phyloP scores from a whole-genome alignment of 1,140 invertebrate genomes.

The Akabosia matsudoensis region DNA sequence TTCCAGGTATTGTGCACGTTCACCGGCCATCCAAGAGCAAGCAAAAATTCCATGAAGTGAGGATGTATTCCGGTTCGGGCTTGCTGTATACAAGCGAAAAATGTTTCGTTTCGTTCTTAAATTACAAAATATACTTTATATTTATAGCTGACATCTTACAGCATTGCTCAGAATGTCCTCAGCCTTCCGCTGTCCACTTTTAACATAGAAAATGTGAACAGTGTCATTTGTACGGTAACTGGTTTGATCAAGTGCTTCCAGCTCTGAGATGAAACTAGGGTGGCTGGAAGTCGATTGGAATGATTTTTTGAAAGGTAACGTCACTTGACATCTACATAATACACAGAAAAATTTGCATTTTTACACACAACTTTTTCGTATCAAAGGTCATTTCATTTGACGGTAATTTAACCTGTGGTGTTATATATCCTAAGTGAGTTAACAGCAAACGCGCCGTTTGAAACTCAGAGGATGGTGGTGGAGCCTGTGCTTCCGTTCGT shows the following conservation, averaged over 20 bases:
- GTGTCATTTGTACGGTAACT: slow-evolving; percentile 85
- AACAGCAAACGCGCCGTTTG: slow-evolving; percentile 90
- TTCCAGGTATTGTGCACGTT: slow-evolving; percentile 76
- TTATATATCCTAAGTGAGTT: slow-evolving; percentile 88
- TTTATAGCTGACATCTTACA: slow-evolving; percentile 54
- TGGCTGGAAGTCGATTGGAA: slow-evolving; percentile 71
- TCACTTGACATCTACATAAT: slow-evolving; percentile 25
- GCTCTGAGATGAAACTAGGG: slow-evolving; percentile 66
- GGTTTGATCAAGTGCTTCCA: slow-evolving; percentile 73
- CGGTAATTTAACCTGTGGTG: slow-evolving; percentile 60
- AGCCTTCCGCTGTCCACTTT: slow-evolving; percentile 71
- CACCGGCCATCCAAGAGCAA: slow-evolving; percentile 81
- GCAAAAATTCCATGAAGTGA: slow-evolving; percentile 75
- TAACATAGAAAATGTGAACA: slow-evolving; percentile 91
- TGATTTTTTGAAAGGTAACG: slow-evolving; percentile 57
- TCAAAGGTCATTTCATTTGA: slow-evolving; percentile 21
- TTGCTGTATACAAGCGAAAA: slow-evolving; percentile 48
- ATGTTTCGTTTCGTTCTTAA: not conserved
- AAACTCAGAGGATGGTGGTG: slow-evolving; percentile 75
- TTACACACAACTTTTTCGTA: slow-evolving; percentile 17
- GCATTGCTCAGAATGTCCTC: slow-evolving; percentile 81
- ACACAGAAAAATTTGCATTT: slow-evolving; percentile 23
- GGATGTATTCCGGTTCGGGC: slow-evolving; percentile 60
- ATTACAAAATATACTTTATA: not conserved
- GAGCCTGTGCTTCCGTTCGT: slow-evolving; percentile 71